Conservation (phyloP, 2,113 vertebrate genomes). For the Odocoileus virginianus region DNA sequence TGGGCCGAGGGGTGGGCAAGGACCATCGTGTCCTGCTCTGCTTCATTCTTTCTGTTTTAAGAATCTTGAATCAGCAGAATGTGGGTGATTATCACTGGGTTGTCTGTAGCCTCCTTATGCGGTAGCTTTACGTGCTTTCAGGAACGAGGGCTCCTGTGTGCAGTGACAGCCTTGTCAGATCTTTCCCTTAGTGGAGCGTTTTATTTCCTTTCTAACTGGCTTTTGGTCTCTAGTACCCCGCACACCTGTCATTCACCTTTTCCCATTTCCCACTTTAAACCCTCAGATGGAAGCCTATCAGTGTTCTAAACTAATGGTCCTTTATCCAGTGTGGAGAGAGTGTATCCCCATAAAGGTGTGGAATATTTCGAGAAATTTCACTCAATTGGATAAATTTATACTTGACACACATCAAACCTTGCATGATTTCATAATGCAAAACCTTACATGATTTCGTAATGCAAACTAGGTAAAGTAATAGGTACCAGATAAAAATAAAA, state of each 20-base stretch:
- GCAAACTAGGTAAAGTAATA: not conserved
- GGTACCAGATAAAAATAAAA: not conserved
- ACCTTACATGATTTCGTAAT: not conserved
- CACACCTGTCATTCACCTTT: not conserved
- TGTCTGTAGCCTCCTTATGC: not conserved
- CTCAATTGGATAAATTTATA: not conserved
- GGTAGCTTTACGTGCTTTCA: not conserved
- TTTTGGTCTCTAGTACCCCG: accelerated
- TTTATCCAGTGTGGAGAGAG: not conserved
- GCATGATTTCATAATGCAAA: not conserved
- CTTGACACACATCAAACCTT: not conserved
- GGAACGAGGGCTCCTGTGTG: not conserved
- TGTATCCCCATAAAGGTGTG: not conserved
- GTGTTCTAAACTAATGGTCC: not conserved
- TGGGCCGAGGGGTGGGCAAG: not conserved
- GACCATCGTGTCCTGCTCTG: not conserved
- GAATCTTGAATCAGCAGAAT: not conserved
- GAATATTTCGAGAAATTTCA: not conserved
- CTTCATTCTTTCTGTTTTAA: not conserved
- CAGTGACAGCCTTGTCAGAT: not conserved
- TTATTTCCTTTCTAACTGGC: not conserved
- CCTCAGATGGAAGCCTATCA: not conserved
- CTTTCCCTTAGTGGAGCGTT: not conserved
- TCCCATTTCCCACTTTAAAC: not conserved
- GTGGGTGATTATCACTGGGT: not conserved